A percentile compares a stretch with the other conserved stretches of the same genome.
phyloP scores from a whole-genome alignment of 2,888 invertebrate genomes.

The Conus canariensis region DNA sequence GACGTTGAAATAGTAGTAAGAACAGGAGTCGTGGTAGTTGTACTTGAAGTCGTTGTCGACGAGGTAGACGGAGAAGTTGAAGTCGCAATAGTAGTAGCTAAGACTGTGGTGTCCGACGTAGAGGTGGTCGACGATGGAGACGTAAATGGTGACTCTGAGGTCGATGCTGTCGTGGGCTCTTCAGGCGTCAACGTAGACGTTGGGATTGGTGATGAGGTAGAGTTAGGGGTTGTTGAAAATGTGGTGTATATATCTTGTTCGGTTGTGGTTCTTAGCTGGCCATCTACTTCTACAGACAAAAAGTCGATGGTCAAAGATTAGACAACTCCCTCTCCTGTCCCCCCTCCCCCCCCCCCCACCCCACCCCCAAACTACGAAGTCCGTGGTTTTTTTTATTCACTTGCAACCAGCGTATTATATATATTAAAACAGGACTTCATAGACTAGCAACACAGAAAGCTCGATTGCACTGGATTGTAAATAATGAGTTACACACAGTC shows the following conservation, averaged over 20 bases:
- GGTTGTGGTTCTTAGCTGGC: background rate
- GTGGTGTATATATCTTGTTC: background rate
- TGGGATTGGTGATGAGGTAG: background rate
- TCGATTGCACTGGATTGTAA: too few relatives aligned
- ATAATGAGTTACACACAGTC: too few relatives aligned
- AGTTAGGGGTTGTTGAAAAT: background rate
- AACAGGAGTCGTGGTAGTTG: slow-evolving; percentile 16
- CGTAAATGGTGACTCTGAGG: background rate
- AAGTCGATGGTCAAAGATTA: too few relatives aligned
- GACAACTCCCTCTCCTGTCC: too few relatives aligned
- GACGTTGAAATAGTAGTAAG: background rate
- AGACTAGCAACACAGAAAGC: too few relatives aligned
- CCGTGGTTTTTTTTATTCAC: too few relatives aligned
- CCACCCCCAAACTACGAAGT: too few relatives aligned
- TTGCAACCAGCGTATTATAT: too few relatives aligned
- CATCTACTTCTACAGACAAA: too few relatives aligned
- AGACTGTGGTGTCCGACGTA: background rate
- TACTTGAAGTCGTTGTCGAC: slow-evolving; percentile 13
- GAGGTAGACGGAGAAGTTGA: background rate
- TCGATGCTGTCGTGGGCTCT: background rate
- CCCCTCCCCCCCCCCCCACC: too few relatives aligned
- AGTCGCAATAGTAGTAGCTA: background rate
- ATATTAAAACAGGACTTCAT: too few relatives aligned
- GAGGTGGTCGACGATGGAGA: background rate
- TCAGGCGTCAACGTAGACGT: background rate